Percentiles rank a stretch among this genome's conserved stretches.
phyloP scores from a whole-genome alignment of 2,888 invertebrate species.

The Leptinotarsa haldemani region DNA sequence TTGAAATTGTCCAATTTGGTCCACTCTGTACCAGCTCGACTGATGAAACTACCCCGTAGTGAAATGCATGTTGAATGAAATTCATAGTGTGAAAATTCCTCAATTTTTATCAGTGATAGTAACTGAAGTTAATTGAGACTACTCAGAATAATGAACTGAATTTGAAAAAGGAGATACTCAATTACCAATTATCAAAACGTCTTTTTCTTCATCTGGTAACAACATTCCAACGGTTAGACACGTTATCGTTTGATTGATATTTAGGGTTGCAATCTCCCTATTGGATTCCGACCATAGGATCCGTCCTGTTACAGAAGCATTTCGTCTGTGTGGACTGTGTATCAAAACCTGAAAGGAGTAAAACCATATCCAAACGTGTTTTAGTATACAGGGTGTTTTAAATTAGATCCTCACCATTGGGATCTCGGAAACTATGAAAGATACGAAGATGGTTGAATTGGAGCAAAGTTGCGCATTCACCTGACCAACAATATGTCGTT shows the following conservation, averaged over 20 bases:
- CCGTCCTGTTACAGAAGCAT: conserved; percentile 70
- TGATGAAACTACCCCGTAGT: too few species aligned
- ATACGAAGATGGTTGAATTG: too few species aligned
- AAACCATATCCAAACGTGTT: not conserved
- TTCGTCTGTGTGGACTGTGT: conserved; percentile 83
- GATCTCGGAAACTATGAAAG: not conserved
- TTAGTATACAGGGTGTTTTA: not conserved
- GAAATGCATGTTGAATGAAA: too few species aligned
- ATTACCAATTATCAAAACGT: conserved; percentile 83
- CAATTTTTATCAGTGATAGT: not conserved
- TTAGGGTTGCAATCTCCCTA: conserved; percentile 77
- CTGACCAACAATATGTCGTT: too few species aligned
- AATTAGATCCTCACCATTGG: not conserved
- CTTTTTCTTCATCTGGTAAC: conserved; percentile 75
- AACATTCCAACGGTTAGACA: conserved; percentile 78
- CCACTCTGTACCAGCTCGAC: too few species aligned
- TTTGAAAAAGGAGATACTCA: not conserved
- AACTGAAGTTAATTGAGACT: too few species aligned
- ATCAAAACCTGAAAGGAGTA: conserved; percentile 75
- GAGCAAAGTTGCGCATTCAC: too few species aligned
- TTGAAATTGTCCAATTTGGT: too few species aligned
- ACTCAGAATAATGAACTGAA: not conserved
- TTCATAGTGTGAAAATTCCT: too few species aligned
- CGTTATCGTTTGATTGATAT: conserved; percentile 84
- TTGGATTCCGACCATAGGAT: conserved; percentile 74